Conservation (phyloP, 2,113 vertebrate species). For the Ceuthmochares aereus region DNA sequence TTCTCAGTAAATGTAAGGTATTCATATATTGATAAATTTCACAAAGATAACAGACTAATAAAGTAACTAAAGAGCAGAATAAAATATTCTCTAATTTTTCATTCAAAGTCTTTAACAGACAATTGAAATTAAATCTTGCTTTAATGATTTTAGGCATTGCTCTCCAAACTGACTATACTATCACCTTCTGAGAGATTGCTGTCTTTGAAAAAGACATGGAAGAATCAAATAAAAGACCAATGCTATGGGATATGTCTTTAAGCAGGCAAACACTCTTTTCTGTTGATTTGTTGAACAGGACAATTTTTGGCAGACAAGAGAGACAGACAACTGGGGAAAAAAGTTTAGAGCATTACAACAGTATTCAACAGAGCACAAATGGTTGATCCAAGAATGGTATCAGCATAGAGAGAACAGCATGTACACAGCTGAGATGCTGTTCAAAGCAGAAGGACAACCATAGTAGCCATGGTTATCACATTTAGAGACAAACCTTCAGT, state of each 20-base stretch:
- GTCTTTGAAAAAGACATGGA: not conserved
- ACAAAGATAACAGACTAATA: not conserved
- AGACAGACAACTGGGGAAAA: not conserved
- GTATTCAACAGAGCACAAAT: not conserved
- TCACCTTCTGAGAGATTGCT: not conserved
- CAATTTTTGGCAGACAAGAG: not conserved
- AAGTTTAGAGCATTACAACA: not conserved
- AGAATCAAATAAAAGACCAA: not conserved
- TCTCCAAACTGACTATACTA: not conserved
- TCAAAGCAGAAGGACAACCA: not conserved
- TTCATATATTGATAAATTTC: not conserved
- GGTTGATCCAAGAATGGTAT: not conserved
- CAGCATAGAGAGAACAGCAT: not conserved
- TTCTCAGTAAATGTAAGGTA: not conserved
- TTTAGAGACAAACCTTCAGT: constrained; percentile 5
- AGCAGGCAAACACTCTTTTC: not conserved
- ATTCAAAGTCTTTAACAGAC: not conserved
- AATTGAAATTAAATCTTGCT: not conserved
- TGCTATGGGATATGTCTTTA: not conserved
- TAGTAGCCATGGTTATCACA: not conserved
- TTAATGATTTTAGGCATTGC: not conserved
- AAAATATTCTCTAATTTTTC: not conserved
- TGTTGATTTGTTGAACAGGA: not conserved
- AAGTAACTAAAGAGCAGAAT: not conserved
- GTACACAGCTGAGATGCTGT: not conserved